Conservation (phyloP, 1,140 invertebrate genomes). For the Rhagoletis pomonella region DNA sequence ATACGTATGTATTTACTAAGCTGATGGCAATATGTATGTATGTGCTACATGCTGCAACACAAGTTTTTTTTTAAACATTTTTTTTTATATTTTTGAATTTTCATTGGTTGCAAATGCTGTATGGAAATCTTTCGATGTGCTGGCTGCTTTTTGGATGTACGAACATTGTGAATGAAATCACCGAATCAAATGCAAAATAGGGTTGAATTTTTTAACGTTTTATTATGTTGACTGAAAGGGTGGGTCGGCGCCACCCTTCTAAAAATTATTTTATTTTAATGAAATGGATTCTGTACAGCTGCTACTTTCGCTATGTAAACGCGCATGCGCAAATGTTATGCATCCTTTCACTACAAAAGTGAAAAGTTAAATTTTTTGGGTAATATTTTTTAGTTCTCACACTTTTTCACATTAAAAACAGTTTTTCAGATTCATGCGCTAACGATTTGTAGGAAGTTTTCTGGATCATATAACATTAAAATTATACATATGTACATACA, state of each 20-base stretch:
- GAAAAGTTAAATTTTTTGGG: not conserved
- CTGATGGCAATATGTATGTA: not conserved
- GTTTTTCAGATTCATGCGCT: too few relatives aligned
- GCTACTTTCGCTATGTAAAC: not conserved
- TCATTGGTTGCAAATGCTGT: slow-evolving; percentile 22
- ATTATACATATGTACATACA: not conserved
- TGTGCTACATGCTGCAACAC: not conserved
- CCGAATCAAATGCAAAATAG: slow-evolving; percentile 38
- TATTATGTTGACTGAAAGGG: not conserved
- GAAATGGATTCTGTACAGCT: slow-evolving; percentile 30
- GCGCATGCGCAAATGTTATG: slow-evolving; percentile 17
- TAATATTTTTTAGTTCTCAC: not conserved
- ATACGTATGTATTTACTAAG: not conserved
- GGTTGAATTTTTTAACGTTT: slow-evolving; percentile 17
- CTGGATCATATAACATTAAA: not conserved
- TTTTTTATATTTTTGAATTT: slow-evolving; percentile 13
- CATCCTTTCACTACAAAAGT: not conserved
- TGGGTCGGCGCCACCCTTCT: slow-evolving; percentile 41
- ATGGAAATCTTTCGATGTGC: slow-evolving; percentile 15
- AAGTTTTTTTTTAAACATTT: not conserved
- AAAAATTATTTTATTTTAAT: slow-evolving; percentile 19
- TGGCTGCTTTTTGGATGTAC: not conserved
- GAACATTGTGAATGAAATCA: not conserved
- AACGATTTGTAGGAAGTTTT: too few relatives aligned
- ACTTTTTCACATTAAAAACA: not conserved